A percentile compares a stretch with the other conserved stretches of the same genome.
phyloP scores from a whole-genome alignment of 2,888 invertebrate species.

The Craniophora ligustri region DNA sequence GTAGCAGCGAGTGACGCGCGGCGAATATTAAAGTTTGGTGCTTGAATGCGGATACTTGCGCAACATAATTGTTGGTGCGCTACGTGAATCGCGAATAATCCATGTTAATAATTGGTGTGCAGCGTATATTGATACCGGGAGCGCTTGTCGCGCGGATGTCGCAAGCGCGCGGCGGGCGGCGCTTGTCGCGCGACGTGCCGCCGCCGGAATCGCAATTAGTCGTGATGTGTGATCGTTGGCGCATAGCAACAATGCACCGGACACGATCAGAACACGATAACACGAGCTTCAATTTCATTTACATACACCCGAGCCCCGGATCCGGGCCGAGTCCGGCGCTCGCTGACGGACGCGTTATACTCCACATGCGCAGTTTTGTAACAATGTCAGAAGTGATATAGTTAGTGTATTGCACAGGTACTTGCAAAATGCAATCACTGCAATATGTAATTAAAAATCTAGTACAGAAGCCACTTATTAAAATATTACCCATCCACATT shows the following conservation, averaged over 20 bases:
- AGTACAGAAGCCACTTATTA: slow-evolving; percentile 37
- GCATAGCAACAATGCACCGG: slow-evolving; percentile 60
- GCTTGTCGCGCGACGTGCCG: slow-evolving; percentile 47
- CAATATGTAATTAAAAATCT: slow-evolving; percentile 48
- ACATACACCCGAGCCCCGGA: slow-evolving; percentile 46
- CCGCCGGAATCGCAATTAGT: slow-evolving; percentile 51
- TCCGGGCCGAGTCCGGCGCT: slow-evolving; percentile 10
- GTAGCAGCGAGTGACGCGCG: slow-evolving; percentile 56
- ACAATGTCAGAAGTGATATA: slow-evolving; percentile 29
- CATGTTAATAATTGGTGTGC: slow-evolving; percentile 49
- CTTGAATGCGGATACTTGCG: slow-evolving; percentile 69
- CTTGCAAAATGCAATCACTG: slow-evolving; percentile 35
- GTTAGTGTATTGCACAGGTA: slow-evolving; percentile 40
- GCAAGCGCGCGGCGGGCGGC: slow-evolving; percentile 50
- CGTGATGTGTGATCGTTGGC: slow-evolving; percentile 49
- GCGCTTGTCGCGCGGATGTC: slow-evolving; percentile 46
- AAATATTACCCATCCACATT: slow-evolving; percentile 18
- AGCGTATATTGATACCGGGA: slow-evolving; percentile 20
- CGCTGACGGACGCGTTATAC: slow-evolving; percentile 7
- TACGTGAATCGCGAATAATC: slow-evolving; percentile 68
- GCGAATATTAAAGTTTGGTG: slow-evolving; percentile 66
- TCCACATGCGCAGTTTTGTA: slow-evolving; percentile 35
- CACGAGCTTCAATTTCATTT: slow-evolving; percentile 48
- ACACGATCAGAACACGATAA: slow-evolving; percentile 50
- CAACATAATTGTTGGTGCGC: slow-evolving; percentile 73